Base-by-base conservation (phyloP, 2,888 invertebrate species). In the Lepidochitona cinerea region DNA sequence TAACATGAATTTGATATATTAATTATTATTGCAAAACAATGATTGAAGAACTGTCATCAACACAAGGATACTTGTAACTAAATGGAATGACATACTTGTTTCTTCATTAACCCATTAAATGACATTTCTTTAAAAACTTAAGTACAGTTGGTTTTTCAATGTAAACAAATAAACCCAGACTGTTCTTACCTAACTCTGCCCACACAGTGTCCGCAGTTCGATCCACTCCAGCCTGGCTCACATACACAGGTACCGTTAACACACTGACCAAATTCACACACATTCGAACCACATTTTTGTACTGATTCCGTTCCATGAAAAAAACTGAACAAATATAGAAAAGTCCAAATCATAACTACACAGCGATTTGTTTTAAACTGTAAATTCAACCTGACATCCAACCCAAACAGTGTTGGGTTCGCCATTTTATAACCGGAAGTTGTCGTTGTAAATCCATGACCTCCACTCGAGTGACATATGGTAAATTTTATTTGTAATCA, bases 101-200 rank as follows among this genome's bases (percentile, higher is more conserved):
- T 41, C 18, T 41, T 41, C 18, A 12, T 41, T 9, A 18, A 41
- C 18, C 9, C 9, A 12, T 18, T 9, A 41, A 18, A 41, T 18
- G 41, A 41, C 41, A 41, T 9, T 12, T 41, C 41, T 9, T 12
- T 41, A 18, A 9, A 41, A 9, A 41, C 41, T 12, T 41, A 18
- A 12, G 9, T 18, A 18, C 41, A 41, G 41, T 18, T 12, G 9
- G 18, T 41, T 41, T 41, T 9, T 41, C 41, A 41, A 18, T 18
- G 41, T 41, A 9, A 41, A 18, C 41, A 41, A 12, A 18, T 41
- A 41, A 41, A 41, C 18, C 18, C 18, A 12, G 18, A 18, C 41
- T 41, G 41, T n/a, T 54, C 59, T 59, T 59, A 59, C 59, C 59
- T 59, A 59, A 59, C 29, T 59, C 59, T 18, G 29, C 59, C 59